Percentiles rank a stretch among this genome's conserved stretches.
Conservation (phyloP, 2,113 vertebrate genomes). For the Thymallus thymallus region DNA sequence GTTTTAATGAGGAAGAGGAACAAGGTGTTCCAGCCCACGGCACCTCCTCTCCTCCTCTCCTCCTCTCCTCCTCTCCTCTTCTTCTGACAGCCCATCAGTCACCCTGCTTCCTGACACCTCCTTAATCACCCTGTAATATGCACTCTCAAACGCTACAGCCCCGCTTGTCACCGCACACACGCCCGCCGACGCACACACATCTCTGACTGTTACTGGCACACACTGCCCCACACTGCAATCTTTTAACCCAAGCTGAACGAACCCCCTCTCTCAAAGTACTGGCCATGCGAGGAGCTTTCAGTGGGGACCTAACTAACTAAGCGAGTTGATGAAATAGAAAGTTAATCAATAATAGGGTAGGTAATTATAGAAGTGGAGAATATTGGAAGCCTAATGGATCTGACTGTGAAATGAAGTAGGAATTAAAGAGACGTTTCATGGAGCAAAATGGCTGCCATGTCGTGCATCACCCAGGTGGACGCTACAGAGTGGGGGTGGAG, state of each 20-base stretch:
- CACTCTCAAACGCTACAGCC: slow-evolving; percentile 7
- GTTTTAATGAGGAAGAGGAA: slow-evolving; percentile 45
- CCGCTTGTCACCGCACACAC: slow-evolving; percentile 7
- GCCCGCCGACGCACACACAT: too few relatives aligned
- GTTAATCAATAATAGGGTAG: background rate
- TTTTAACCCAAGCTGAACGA: background rate
- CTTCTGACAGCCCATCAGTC: slow-evolving; percentile 59
- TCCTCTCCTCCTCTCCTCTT: too few relatives aligned
- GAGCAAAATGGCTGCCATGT: background rate
- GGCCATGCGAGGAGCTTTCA: background rate
- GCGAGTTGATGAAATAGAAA: background rate
- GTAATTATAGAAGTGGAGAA: background rate
- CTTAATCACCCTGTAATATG: slow-evolving; percentile 48
- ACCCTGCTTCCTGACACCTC: slow-evolving; percentile 42
- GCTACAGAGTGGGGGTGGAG: background rate
- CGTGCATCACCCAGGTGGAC: background rate
- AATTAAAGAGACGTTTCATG: background rate
- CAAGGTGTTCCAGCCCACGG: slow-evolving; percentile 35
- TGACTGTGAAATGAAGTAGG: background rate
- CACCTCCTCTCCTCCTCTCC: slow-evolving; percentile 11
- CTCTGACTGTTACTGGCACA: background rate
- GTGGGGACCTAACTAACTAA: background rate
- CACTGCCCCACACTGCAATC: background rate
- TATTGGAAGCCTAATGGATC: background rate
- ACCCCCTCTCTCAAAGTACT: background rate